Percentiles rank a stretch among this genome's conserved stretches.
These are phyloP conservation scores for Esox masquinongy DNA, from an alignment of 2,797 vertebrate genomes.

Conservation along the genomic window DNA sequence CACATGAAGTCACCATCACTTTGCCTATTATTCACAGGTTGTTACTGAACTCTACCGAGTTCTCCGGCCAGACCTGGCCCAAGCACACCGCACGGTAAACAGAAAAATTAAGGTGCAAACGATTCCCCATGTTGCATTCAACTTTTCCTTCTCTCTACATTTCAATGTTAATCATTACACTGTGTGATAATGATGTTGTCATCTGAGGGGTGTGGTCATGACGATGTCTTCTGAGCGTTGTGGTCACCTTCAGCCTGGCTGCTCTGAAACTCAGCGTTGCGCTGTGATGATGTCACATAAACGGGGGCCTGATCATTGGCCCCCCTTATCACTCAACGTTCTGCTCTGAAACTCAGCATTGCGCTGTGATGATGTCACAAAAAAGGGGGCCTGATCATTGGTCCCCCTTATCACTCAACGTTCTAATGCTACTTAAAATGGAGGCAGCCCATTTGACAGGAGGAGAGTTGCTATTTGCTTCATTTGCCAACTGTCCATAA, in stretches of 20 bases:
- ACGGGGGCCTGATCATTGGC: slow-evolving; percentile 7
- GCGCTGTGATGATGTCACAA: neutral
- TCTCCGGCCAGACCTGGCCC: neutral
- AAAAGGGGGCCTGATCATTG: slow-evolving; percentile 8
- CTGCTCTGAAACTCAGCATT: slow-evolving; percentile 1
- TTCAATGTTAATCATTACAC: neutral
- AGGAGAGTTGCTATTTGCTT: slow-evolving; percentile 48
- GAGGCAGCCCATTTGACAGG: slow-evolving; percentile 34
- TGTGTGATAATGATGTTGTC: neutral
- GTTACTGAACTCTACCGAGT: neutral
- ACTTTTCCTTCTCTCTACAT: neutral
- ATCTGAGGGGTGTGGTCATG: neutral
- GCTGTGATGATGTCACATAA: neutral
- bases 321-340: slow-evolving; percentile 14
- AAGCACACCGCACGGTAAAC: slow-evolving; percentile 43
- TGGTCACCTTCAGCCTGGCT: neutral
- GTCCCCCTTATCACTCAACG: slow-evolving; percentile 8
- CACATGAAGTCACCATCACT: slow-evolving; percentile 14
- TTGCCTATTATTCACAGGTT: neutral
- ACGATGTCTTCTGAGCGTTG: neutral
- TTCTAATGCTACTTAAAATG: slow-evolving; percentile 48
- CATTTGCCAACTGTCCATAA: slow-evolving; percentile 35
- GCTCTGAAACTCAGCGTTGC: neutral
- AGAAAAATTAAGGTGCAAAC: slow-evolving; percentile 28
- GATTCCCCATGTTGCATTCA: slow-evolving; percentile 22